Evolutionary conservation across 1,140 invertebrate genomes (phyloP).

Genomic region (Rhynchophorus ferrugineus): DNA sequence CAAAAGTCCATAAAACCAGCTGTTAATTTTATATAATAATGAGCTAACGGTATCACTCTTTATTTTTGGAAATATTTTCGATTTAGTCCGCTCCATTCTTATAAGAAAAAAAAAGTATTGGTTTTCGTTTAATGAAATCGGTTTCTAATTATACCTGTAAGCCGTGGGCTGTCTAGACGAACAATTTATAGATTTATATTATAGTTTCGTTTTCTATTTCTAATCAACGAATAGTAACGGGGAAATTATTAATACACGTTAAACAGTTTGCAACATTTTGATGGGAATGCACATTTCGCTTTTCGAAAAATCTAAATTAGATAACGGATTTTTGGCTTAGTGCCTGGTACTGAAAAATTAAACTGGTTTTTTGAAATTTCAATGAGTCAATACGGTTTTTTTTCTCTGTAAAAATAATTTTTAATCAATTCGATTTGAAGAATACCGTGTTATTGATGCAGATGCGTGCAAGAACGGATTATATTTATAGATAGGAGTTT

Average conservation of each 20-base stretch:
- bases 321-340: slow-evolving; percentile 33
- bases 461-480: no score
- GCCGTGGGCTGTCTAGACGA: no score
- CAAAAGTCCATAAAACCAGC: slow-evolving; percentile 26
- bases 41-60: slow-evolving; percentile 1
- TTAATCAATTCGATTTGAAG: no score
- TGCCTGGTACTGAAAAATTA: slow-evolving; percentile 36
- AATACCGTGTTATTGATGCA: no score
- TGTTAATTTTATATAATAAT: slow-evolving; percentile 28
- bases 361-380: slow-evolving; percentile 9
- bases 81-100: background rate
- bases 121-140: background rate
- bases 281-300: slow-evolving; percentile 25
- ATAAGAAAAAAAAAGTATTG: background rate
- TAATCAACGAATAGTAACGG: background rate
- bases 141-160: no score
- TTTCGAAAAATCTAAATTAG: slow-evolving; percentile 34
- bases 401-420: no score
- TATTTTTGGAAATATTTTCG: slow-evolving; percentile 20
- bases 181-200: background rate
- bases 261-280: background rate
- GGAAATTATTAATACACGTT: background rate
- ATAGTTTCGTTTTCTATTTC: background rate
- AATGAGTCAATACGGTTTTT: no score
- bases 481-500: slow-evolving; percentile 30